Evolutionary conservation across 2,797 vertebrate genomes (phyloP).

Genomic region (Euthynnus affinis): DNA sequence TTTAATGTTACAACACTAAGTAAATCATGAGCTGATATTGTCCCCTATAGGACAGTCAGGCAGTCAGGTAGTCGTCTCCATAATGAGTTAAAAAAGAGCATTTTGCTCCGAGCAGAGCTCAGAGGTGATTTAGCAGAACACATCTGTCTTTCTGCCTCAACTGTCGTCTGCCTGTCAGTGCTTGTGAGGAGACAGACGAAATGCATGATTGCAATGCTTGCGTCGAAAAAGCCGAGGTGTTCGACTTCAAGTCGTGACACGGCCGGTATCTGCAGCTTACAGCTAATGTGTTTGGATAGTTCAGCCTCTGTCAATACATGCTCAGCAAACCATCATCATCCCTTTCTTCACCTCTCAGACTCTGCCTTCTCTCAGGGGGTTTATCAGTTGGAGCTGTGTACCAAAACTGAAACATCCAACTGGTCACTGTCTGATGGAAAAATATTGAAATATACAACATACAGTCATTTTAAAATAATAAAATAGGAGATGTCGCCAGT

Average conservation of each 20-base stretch:
- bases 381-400: not conserved
- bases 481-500: not conserved
- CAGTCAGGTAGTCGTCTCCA: not conserved
- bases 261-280: constrained; percentile 33
- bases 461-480: not conserved
- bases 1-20: not conserved
- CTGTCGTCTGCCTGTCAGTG: constrained; percentile 52
- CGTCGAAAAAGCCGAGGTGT: not conserved
- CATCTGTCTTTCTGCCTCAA: constrained; percentile 5
- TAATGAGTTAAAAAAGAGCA: constrained; percentile 6
- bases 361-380: not conserved
- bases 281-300: constrained; percentile 63
- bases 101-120: not conserved
- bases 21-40: not conserved
- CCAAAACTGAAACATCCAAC: not conserved
- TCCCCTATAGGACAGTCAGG: not conserved
- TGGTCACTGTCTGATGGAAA: not conserved
- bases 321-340: constrained; percentile 25
- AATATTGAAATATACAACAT: not conserved
- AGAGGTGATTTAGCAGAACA: constrained; percentile 6
- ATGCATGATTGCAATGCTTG: constrained; percentile 36
- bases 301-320: constrained; percentile 48
- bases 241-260: constrained; percentile 58
- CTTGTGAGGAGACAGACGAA: constrained; percentile 50
- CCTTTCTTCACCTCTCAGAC: constrained; percentile 14